Evolutionary conservation across 1,140 invertebrate genomes (phyloP).

Genomic region (Saccostrea glomerata): DNA sequence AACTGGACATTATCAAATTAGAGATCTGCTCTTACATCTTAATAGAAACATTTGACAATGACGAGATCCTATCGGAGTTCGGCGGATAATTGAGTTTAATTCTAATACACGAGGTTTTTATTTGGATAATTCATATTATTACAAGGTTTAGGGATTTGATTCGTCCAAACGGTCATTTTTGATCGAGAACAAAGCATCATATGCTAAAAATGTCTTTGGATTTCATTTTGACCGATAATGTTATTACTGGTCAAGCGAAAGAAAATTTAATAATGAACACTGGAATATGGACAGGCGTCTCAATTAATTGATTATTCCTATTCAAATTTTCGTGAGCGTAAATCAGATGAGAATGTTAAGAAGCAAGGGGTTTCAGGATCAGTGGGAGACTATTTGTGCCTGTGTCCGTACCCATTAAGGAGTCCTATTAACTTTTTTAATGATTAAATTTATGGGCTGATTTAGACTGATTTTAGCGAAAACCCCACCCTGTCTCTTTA

Average conservation of each 20-base stretch:
- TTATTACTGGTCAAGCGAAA: background rate
- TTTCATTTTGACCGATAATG: conserved; percentile 14
- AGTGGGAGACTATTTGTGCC: too few species aligned
- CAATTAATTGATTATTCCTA: background rate
- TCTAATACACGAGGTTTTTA: background rate
- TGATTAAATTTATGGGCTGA: too few species aligned
- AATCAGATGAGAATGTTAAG: background rate
- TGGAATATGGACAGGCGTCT: background rate
- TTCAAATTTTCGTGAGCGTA: background rate
- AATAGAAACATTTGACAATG: background rate
- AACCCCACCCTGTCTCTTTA: too few species aligned
- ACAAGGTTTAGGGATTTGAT: background rate
- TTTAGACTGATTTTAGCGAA: too few species aligned
- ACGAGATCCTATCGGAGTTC: conserved; percentile 4
- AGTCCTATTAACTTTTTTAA: too few species aligned
- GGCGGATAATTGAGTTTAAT: conserved; percentile 12
- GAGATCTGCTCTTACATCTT: conserved; percentile 23
- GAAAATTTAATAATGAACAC: conserved; percentile 13
- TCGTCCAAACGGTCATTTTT: background rate
- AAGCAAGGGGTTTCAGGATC: too few species aligned
- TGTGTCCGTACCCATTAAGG: too few species aligned
- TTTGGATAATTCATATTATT: conserved; percentile 21
- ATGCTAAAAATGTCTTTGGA: background rate
- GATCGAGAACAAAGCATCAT: conserved; percentile 26
- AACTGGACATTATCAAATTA: conserved; percentile 16